A percentile compares a stretch with the other conserved stretches of the same genome.
Evolutionary conservation across 2,113 vertebrate species (phyloP).

Genomic region (Heteronetta atricapilla): DNA sequence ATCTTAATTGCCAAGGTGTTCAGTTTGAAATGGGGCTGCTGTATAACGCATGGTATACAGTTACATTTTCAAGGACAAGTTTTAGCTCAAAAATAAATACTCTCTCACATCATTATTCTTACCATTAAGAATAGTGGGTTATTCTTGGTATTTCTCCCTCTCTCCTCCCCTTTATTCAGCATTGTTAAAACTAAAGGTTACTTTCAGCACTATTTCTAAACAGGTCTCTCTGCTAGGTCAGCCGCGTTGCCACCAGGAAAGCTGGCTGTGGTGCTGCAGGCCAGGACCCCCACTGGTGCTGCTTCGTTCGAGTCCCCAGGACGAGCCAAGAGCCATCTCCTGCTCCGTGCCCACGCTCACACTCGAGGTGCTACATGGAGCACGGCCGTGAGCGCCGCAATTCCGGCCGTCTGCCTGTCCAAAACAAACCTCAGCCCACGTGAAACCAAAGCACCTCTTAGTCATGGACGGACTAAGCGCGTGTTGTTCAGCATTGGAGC

Average conservation of each 20-base stretch:
- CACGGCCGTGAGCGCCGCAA: background rate
- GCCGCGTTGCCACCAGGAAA: background rate
- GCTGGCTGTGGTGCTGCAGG: background rate
- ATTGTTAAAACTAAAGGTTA: background rate
- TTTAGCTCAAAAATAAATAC: background rate
- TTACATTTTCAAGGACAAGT: background rate
- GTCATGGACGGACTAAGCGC: background rate
- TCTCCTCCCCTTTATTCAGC: background rate
- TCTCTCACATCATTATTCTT: background rate
- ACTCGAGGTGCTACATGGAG: background rate
- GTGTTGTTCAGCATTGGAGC: rapidly evolving
- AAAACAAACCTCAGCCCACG: background rate
- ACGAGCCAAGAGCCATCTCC: rapidly evolving
- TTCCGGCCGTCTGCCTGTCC: background rate
- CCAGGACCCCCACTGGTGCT: background rate
- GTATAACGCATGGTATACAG: background rate
- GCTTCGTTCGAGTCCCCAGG: background rate
- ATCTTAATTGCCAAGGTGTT: background rate
- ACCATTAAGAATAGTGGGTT: background rate
- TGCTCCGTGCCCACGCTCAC: rapidly evolving
- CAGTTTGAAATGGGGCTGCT: background rate
- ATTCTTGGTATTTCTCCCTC: background rate
- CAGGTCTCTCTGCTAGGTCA: background rate
- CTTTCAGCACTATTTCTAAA: background rate
- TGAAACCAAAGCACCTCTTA: background rate